A percentile compares a stretch with the other conserved stretches of the same genome.
Conservation (phyloP, 2,888 invertebrate genomes). For the Heteropelma amictum region DNA sequence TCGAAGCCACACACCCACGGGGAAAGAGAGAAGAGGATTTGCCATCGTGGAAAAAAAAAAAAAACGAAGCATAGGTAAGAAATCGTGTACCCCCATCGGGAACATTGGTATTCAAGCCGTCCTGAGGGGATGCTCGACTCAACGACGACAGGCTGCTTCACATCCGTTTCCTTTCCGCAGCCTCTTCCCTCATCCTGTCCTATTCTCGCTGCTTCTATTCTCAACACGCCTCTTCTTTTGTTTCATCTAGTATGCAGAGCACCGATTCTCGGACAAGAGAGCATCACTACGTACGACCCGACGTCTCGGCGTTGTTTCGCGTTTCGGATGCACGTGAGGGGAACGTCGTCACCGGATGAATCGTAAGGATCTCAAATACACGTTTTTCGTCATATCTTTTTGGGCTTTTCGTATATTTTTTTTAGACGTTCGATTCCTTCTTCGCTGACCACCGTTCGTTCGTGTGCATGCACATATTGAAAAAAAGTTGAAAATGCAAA, state of each 20-base stretch:
- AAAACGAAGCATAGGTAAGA: conserved; percentile 2
- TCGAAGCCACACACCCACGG: too few relatives aligned
- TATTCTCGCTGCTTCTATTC: background rate
- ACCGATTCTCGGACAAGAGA: background rate
- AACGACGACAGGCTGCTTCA: conserved; percentile 17
- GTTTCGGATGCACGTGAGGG: background rate
- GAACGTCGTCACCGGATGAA: too few relatives aligned
- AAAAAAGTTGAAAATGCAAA: too few relatives aligned
- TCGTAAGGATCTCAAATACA: too few relatives aligned
- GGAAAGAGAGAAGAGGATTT: conserved; percentile 15
- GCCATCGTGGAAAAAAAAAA: background rate
- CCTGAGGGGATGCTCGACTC: conserved; percentile 30
- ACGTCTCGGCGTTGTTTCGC: background rate
- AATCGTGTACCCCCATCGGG: conserved; percentile 38
- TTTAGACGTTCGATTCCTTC: too few relatives aligned
- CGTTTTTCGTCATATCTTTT: too few relatives aligned
- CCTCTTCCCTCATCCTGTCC: background rate
- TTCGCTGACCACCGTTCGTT: too few relatives aligned
- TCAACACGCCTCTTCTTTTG: background rate
- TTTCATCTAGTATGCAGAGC: conserved; percentile 23
- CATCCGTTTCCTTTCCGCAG: background rate
- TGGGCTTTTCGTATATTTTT: too few relatives aligned
- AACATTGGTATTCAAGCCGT: conserved; percentile 47
- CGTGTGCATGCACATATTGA: too few relatives aligned
- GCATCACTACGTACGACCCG: conserved; percentile 23